Evolutionary conservation across 1,140 invertebrate species (phyloP).

Genomic region (Drosophila busckii): DNA sequence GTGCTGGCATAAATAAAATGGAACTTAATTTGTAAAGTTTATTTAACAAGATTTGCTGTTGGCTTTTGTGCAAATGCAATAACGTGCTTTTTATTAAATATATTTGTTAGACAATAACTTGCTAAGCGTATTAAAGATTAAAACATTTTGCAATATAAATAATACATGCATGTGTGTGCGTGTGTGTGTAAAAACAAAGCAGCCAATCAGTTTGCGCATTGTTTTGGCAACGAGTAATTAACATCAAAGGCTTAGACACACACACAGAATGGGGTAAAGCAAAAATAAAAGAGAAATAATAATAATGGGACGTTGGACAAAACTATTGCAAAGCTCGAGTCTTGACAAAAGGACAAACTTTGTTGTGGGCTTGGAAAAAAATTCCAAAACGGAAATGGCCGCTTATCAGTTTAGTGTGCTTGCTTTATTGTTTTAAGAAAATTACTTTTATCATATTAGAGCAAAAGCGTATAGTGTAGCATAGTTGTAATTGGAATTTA

Average conservation of each 20-base stretch:
- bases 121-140: no score
- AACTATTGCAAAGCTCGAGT: neutral
- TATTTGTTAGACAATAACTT: no score
- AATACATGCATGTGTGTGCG: neutral
- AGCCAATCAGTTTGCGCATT: constrained; percentile 12
- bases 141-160: no score
- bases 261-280: neutral
- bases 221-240: constrained; percentile 33
- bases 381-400: constrained; percentile 62
- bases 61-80: no score
- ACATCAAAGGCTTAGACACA: constrained; percentile 5
- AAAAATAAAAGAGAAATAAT: constrained; percentile 30
- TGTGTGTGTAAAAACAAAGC: constrained; percentile 1
- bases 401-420: constrained; percentile 22
- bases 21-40: no score
- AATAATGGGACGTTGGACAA: constrained; percentile 44
- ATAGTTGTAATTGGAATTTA: no score
- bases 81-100: no score
- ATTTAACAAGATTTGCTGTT: no score
- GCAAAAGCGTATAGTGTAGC: no score
- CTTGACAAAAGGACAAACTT: constrained; percentile 46
- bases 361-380: constrained; percentile 29
- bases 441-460: neutral
- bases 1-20: no score
- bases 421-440: constrained; percentile 18